phyloP scores from a whole-genome alignment of 2,888 invertebrate genomes.

The Marronus borbonicus region DNA sequence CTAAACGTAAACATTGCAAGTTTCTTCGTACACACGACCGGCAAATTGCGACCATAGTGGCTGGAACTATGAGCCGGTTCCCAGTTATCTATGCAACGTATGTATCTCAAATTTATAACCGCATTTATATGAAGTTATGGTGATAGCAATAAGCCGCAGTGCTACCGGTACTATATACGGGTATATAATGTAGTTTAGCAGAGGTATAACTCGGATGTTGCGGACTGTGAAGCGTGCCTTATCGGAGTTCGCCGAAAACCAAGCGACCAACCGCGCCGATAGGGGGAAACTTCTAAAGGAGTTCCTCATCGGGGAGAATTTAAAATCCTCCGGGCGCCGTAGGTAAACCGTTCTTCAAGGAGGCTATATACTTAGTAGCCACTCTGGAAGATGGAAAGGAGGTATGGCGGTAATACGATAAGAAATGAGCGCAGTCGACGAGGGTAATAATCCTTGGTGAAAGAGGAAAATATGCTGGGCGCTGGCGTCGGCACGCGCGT shows the following conservation, averaged over 20 bases:
- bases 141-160: conserved; percentile 45
- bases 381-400: neutral
- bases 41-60: conserved; percentile 4
- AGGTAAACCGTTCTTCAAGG: conserved; percentile 46
- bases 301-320: conserved; percentile 40
- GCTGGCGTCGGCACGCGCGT: conserved; percentile 53
- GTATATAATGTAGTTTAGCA: conserved; percentile 16
- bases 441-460: conserved; percentile 23
- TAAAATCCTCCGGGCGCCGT: conserved; percentile 47
- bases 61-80: conserved; percentile 12
- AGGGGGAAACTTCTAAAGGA: conserved; percentile 18
- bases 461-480: conserved; percentile 33
- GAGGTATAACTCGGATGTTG: conserved; percentile 22
- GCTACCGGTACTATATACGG: conserved; percentile 23
- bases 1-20: conserved; percentile 25
- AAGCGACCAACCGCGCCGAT: conserved; percentile 24
- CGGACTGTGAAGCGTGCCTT: conserved; percentile 57
- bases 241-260: conserved; percentile 53
- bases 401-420: conserved; percentile 7
- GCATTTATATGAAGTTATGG: conserved; percentile 47
- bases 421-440: conserved; percentile 18
- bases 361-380: conserved; percentile 3
- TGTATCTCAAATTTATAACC: conserved; percentile 42
- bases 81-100: conserved; percentile 43
- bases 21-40: conserved; percentile 20